Evolutionary conservation across 2,888 invertebrate species (phyloP), one percentile per base, ranked within the genome.

Genomic region (Micropterix aruncella): DNA sequence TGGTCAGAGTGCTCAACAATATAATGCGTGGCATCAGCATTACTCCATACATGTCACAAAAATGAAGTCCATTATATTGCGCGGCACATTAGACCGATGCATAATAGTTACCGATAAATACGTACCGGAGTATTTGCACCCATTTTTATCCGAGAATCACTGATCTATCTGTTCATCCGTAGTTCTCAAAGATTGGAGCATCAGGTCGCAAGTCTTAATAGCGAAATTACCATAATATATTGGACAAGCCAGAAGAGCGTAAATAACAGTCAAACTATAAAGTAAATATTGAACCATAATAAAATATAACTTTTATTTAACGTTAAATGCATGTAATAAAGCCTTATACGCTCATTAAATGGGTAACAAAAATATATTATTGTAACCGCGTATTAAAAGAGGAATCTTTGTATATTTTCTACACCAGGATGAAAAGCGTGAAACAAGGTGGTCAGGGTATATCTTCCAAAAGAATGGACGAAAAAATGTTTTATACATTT

Each of bases 401-500:
- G 3, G n/a, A 9, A 17, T 16, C 14, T 7, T 43, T 39, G 15
- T 44, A 40, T 44, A 39, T 44, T 41, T 44, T 44, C 19, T 44
- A 40, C 9, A 40, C 37, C 16, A 38, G 44, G 14, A 14, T 18
- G 40, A 40, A 36, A 41, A 39, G 40, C 16, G 41, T 38, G 27
- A 7, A 19, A 18, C 14, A 42, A 44, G 38, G 46, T 43, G 44
- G 42, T 44, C 49, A 47, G 49, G 49, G 49, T 49, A 49, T 38
- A 46, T 40, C 47, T 49, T 45, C 47, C 44, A 41, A 46, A 47
- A 38, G 19, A 36, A 41, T 42, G 19, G 43, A 47, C 40, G 27
- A 4, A 38, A 45, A 47, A 43, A 16, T 42, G 46, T 49, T 49
- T 49, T 49, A 49, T 49, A 49, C 47, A n/a, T 49, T 49, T 49